phyloP scores from a whole-genome alignment of 2,797 vertebrate species.

The Xerus rutilus region DNA sequence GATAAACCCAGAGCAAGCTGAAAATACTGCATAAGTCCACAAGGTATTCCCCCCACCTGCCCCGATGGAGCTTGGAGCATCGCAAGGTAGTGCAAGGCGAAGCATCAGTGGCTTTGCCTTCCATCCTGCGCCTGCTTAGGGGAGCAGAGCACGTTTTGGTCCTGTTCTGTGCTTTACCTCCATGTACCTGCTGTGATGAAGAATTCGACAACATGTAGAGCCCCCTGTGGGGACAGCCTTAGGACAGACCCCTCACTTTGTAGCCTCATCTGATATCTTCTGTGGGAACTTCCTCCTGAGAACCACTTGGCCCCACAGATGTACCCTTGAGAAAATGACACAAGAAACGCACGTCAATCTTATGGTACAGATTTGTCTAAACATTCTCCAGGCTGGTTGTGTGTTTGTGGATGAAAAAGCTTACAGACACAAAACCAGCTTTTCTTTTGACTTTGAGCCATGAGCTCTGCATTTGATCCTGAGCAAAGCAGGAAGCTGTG shows the following conservation, averaged over 20 bases:
- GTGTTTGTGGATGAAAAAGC: not conserved
- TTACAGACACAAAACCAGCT: not conserved
- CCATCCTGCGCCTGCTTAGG: not conserved
- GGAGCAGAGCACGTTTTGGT: not conserved
- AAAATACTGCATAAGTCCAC: not conserved
- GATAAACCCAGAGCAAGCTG: not conserved
- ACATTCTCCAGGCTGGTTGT: not conserved
- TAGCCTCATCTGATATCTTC: not conserved
- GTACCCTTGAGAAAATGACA: conserved; percentile 41
- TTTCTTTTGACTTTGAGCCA: not conserved
- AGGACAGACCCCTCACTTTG: not conserved
- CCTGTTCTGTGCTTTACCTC: not conserved
- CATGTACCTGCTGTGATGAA: not conserved
- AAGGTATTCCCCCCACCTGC: not conserved
- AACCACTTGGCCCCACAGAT: not conserved
- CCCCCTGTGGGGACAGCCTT: not conserved
- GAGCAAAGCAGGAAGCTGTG: not conserved
- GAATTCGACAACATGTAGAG: not conserved
- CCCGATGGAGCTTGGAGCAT: not conserved
- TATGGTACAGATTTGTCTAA: not conserved
- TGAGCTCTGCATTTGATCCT: not conserved
- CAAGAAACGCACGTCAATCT: not conserved
- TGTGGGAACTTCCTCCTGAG: not conserved
- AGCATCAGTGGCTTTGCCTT: too few species aligned
- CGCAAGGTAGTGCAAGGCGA: not conserved